Percentiles rank a stretch among this genome's conserved stretches.
Conservation (phyloP, 1,140 invertebrate genomes). For the Drosophila nasuta region DNA sequence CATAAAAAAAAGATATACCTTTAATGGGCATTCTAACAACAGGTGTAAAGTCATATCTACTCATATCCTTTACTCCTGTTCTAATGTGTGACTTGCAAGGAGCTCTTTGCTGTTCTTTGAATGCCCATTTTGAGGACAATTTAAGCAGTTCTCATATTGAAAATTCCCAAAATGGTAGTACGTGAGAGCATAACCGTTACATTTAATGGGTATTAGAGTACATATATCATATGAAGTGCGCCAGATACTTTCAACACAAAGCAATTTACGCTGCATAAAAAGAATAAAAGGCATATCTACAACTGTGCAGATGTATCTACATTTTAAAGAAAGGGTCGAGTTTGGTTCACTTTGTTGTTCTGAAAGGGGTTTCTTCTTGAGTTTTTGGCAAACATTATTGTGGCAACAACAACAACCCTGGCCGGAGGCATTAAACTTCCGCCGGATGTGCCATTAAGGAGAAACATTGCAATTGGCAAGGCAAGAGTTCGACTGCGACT, state of each 20-base stretch:
- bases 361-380: constrained; percentile 46
- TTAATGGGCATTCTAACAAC: background rate
- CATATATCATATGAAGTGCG: constrained; percentile 57
- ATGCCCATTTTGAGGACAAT: constrained; percentile 77
- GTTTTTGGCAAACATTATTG: constrained; percentile 28
- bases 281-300: constrained; percentile 4
- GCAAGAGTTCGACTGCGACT: background rate
- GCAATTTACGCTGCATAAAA: constrained; percentile 65
- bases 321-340: constrained; percentile 65
- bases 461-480: constrained; percentile 24
- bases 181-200: constrained; percentile 80
- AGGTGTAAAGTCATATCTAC: background rate
- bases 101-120: constrained; percentile 37
- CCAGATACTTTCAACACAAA: constrained; percentile 70
- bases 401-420: constrained; percentile 44
- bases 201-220: constrained; percentile 69
- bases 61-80: constrained; percentile 21
- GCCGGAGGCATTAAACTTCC: constrained; percentile 69
- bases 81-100: constrained; percentile 27
- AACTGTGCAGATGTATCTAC: constrained; percentile 34
- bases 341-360: background rate
- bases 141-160: constrained; percentile 80
- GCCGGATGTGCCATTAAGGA: constrained; percentile 73
- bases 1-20: background rate
- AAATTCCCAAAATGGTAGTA: constrained; percentile 83